phyloP scores from a whole-genome alignment of 2,888 invertebrate genomes.

The Atethmia centrago region DNA sequence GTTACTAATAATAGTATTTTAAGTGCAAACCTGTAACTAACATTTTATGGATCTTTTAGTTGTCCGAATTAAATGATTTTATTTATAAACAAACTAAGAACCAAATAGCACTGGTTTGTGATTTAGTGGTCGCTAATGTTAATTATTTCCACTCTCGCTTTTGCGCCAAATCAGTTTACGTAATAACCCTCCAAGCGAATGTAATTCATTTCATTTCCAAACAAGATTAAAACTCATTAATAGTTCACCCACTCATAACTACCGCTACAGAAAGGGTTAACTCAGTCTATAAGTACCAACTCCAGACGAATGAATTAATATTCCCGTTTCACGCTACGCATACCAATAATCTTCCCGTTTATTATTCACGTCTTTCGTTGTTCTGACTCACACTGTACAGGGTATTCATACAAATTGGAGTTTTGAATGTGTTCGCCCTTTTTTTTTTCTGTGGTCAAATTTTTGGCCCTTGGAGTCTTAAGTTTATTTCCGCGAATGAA shows the following conservation, averaged over 20 bases:
- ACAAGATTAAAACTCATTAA: conserved; percentile 46
- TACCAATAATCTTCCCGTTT: conserved; percentile 55
- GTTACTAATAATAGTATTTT: no score
- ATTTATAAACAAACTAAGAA: no score
- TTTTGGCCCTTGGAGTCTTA: conserved; percentile 17
- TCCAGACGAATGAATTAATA: conserved; percentile 57
- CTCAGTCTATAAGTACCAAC: conserved; percentile 14
- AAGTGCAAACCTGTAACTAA: no score
- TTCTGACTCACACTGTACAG: conserved; percentile 38
- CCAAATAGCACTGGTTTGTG: no score
- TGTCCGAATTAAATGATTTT: no score
- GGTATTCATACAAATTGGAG: conserved; percentile 52
- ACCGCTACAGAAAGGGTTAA: conserved; percentile 13
- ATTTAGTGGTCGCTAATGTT: neutral
- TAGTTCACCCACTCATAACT: conserved; percentile 30
- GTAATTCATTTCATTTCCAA: conserved; percentile 25
- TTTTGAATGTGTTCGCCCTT: conserved; percentile 36
- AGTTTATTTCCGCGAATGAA: conserved; percentile 5
- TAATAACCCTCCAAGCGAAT: neutral
- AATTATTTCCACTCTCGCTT: neutral
- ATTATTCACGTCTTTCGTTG: conserved; percentile 56
- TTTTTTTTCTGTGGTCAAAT: conserved; percentile 28
- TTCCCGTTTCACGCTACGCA: conserved; percentile 47
- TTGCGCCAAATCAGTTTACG: neutral
- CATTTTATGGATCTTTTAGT: no score